Base-by-base conservation (phyloP, 2,797 vertebrate genomes). In the Xyrichtys novacula region DNA sequence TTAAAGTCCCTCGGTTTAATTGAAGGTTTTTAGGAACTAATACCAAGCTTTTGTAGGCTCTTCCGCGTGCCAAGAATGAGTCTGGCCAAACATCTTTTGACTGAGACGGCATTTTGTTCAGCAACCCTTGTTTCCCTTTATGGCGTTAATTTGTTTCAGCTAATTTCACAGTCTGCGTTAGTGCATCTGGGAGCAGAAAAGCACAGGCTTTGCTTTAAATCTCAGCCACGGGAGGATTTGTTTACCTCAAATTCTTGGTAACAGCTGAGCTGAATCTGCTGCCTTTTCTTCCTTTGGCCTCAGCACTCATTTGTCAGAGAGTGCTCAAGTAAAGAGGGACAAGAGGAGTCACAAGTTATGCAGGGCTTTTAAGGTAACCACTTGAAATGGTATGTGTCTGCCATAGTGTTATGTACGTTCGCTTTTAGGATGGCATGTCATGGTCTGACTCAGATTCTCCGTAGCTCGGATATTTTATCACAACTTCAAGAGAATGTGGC, bases 221-320 rank as follows among this genome's bases (percentile, higher is more conserved):
- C 85, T 81, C 49, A 56, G 66, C 61, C 83, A 78, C 79, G 54
- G 61, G 76, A 86, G 65, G 71, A 84, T 87, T 79, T 87, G 74
- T 90, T 91, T 88, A 89, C 88, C 82, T 84, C 85, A 58, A 72
- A 84, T 87, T 86, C 77, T 72, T 63, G 68, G 81, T 29, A 78
- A 72, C 59, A 49, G 84, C 85, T 86, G 64, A 76, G 81, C 71
- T 75, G 73, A 81, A 59, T 83, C 75, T 60, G 79, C 73, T 80
- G 74, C 73, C 70, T 80, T n/a, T 80, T 86, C 54, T 63, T 69
- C 55, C 62, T 66, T 38, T 57, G 63, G 66, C 54, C 44, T 31
- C 11, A 2, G 10, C 67, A 38, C 55, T 78, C 46, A 16, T 80
- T 72, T 74, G 60, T 74, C 71, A 78, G 44, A 76, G 62, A 61